Conservation (phyloP, 2,113 vertebrate genomes). For the Lagenorhynchus albirostris region DNA sequence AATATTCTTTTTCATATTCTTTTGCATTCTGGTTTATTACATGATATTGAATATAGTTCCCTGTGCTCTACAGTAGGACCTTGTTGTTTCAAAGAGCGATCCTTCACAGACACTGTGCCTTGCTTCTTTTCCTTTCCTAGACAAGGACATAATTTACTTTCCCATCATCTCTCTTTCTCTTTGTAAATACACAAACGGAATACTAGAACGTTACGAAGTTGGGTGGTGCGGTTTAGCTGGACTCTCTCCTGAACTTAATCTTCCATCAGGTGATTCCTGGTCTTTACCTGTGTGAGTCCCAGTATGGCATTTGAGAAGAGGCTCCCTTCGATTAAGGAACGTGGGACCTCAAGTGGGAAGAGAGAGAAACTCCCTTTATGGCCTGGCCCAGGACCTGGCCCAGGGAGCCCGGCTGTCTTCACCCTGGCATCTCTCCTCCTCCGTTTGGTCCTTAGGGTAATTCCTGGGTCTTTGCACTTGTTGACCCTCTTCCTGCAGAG, state of each 20-base stretch:
- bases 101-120: neutral
- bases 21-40: neutral
- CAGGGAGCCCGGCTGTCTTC: fast-evolving
- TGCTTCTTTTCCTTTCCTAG: neutral
- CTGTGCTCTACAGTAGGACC: neutral
- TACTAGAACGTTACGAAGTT: fast-evolving
- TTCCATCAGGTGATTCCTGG: neutral
- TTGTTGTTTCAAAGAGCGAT: neutral
- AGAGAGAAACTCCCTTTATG: neutral
- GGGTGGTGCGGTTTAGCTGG: neutral
- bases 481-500: neutral
- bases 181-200: neutral
- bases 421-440: neutral
- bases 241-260: too few relatives aligned
- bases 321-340: neutral
- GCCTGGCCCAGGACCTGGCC: too few relatives aligned
- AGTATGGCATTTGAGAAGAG: neutral
- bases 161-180: neutral
- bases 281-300: neutral
- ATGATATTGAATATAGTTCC: neutral
- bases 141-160: neutral
- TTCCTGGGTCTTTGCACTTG: neutral
- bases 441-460: fast-evolving
- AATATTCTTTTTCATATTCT: neutral
- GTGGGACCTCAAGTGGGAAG: neutral